Evolutionary conservation across 2,113 vertebrate genomes (phyloP).

Genomic region (Calonectris borealis): DNA sequence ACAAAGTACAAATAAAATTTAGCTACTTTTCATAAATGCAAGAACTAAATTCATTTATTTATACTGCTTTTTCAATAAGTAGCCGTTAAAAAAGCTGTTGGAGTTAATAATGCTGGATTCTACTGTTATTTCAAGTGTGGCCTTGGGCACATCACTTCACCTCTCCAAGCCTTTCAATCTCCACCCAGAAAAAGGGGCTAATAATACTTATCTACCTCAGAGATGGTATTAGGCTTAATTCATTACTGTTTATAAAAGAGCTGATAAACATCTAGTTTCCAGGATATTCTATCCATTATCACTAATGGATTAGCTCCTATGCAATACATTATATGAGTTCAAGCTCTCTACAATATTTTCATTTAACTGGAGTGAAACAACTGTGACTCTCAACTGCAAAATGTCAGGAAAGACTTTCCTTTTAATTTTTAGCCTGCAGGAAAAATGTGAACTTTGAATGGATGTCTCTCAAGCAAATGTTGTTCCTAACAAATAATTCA

Average conservation of each 20-base stretch:
- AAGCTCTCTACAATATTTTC: constrained; percentile 36
- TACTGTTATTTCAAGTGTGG: not conserved
- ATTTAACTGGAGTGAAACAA: constrained; percentile 38
- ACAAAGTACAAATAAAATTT: not conserved
- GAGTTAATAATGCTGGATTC: not conserved
- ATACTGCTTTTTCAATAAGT: not conserved
- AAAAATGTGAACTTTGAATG: constrained; percentile 38
- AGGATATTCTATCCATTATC: not conserved
- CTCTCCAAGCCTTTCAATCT: not conserved
- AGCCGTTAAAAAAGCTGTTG: not conserved
- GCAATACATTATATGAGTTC: not conserved
- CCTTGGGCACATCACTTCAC: constrained; percentile 19
- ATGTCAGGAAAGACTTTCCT: constrained; percentile 17
- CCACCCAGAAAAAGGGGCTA: not conserved
- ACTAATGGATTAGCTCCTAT: constrained; percentile 24
- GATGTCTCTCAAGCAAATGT: constrained; percentile 20
- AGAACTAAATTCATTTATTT: not conserved
- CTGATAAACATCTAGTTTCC: constrained; percentile 32
- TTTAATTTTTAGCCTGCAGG: constrained; percentile 38
- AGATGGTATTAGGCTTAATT: constrained; percentile 23
- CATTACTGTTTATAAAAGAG: not conserved
- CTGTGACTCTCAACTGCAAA: constrained; percentile 23
- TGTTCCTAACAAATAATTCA: constrained; percentile 31
- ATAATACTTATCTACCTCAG: not conserved
- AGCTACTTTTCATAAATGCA: not conserved